Conservation (phyloP, 2,888 invertebrate genomes). For the Vanessa cardui region DNA sequence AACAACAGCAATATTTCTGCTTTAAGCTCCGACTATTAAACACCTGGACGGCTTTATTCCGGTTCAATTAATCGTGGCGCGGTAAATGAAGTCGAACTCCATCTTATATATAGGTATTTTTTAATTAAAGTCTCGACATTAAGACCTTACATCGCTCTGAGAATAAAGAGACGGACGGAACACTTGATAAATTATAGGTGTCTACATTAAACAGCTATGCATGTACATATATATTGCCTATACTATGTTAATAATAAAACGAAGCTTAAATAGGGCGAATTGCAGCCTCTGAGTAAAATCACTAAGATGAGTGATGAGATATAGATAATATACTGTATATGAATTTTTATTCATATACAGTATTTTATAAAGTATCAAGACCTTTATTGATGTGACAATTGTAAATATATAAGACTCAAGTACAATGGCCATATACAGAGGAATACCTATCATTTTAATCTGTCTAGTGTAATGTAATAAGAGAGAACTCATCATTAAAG, state of each 20-base stretch:
- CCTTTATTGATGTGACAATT: too few species aligned
- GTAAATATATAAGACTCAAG: too few species aligned
- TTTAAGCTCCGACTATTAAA: constrained; percentile 34
- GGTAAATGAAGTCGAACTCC: constrained; percentile 36
- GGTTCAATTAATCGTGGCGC: constrained; percentile 41
- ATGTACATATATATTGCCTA: too few species aligned
- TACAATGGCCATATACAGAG: too few species aligned
- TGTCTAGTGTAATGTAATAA: neutral
- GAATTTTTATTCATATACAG: too few species aligned
- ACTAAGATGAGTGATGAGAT: too few species aligned
- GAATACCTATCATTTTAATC: neutral
- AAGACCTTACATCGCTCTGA: neutral
- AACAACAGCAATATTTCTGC: constrained; percentile 10
- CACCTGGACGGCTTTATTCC: constrained; percentile 33
- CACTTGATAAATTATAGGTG: neutral
- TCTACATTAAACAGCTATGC: too few species aligned
- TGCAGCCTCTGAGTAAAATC: too few species aligned
- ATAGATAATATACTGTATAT: too few species aligned
- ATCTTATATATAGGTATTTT: constrained; percentile 38
- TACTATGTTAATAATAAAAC: too few species aligned
- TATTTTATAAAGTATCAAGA: too few species aligned
- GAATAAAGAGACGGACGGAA: neutral
- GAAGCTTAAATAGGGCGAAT: too few species aligned
- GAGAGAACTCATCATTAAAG: constrained; percentile 4
- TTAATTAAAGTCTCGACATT: constrained; percentile 39